These are phyloP conservation scores for Drosophila melanocephala DNA, from an alignment of 2,888 invertebrate species.

Conservation along the genomic window DNA sequence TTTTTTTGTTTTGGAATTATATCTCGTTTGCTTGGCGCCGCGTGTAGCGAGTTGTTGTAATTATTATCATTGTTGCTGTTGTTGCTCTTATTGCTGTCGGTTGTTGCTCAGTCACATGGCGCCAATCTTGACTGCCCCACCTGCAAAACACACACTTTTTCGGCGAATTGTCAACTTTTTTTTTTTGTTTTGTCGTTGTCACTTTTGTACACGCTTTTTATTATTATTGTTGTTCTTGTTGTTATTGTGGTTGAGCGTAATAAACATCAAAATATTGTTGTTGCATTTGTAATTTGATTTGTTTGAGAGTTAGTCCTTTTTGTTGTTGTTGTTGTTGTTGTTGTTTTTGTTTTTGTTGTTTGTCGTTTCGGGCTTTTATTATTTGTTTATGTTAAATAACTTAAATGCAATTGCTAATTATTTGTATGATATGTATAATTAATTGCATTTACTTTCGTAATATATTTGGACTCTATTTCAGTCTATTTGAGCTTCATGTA, in stretches of 20 bases:
- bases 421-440: constrained; percentile 84
- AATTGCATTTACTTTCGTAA: constrained; percentile 84
- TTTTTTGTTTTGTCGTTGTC: constrained; percentile 14
- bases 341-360: constrained; percentile 14
- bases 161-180: constrained; percentile 6
- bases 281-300: constrained; percentile 32
- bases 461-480: constrained; percentile 85
- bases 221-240: constrained; percentile 9
- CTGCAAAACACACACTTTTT: constrained; percentile 23
- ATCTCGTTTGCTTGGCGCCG: constrained; percentile 51
- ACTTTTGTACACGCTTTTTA: constrained; percentile 32
- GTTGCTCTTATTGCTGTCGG: constrained; percentile 25
- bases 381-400: constrained; percentile 55
- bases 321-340: constrained; percentile 24
- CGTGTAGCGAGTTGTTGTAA: constrained; percentile 35
- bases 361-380: constrained; percentile 21
- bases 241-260: neutral
- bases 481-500: constrained; percentile 83
- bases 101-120: constrained; percentile 41
- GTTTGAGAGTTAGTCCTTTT: constrained; percentile 21
- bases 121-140: constrained; percentile 32
- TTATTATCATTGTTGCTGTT: constrained; percentile 22
- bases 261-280: constrained; percentile 15
- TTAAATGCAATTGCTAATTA: constrained; percentile 83
- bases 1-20: constrained; percentile 31